phyloP scores from a whole-genome alignment of 2,797 vertebrate species.

The Acanthurus lineatus region DNA sequence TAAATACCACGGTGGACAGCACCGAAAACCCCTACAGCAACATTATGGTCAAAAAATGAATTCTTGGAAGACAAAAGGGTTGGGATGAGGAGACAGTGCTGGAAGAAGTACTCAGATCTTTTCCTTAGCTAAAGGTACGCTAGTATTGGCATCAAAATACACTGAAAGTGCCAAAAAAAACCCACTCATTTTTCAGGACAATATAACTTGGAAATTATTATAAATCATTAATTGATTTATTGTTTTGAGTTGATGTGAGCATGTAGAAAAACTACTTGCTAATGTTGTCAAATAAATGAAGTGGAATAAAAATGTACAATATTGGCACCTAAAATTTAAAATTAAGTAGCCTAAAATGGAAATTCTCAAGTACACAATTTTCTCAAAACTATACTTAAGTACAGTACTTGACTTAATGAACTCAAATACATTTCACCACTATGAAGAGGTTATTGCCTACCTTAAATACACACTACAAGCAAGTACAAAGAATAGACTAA shows the following conservation, averaged over 20 bases:
- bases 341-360: neutral
- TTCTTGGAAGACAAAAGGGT: neutral
- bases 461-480: neutral
- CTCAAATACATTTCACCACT: neutral
- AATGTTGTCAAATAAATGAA: neutral
- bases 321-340: neutral
- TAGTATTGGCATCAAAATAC: neutral
- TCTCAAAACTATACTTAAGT: neutral
- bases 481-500: neutral
- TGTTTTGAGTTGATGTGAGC: neutral
- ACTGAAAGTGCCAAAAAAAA: neutral
- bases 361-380: neutral
- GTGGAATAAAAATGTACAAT: neutral
- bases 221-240: neutral
- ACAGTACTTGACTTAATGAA: neutral
- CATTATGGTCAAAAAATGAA: rapidly evolving
- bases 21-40: constrained; percentile 35
- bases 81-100: too few relatives aligned
- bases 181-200: neutral
- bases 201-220: neutral
- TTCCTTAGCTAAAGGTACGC: neutral
- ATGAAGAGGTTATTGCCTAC: neutral
- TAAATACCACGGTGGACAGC: neutral
- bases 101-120: neutral
- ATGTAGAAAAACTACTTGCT: neutral